A percentile compares a stretch with the other conserved stretches of the same genome.
Conservation (phyloP, 2,888 invertebrate species). For the Ornithoptera priamus region DNA sequence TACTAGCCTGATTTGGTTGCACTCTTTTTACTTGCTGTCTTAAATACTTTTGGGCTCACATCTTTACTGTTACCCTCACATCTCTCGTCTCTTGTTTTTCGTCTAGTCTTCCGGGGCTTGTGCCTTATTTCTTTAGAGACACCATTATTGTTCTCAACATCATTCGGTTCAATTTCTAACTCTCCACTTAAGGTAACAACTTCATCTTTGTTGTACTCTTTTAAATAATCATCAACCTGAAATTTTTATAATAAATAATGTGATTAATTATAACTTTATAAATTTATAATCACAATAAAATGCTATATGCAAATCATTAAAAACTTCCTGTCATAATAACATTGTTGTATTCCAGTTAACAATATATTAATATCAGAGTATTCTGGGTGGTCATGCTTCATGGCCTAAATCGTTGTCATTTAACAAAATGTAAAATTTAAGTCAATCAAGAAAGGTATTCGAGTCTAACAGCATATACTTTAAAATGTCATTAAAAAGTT, state of each 20-base stretch:
- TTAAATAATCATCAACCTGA: conserved; percentile 74
- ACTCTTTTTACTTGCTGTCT: conserved; percentile 56
- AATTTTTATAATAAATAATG: conserved; percentile 28
- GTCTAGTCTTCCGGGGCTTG: conserved; percentile 66
- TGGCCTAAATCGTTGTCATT: no score
- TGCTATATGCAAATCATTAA: no score
- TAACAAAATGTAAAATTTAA: no score
- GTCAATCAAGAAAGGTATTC: no score
- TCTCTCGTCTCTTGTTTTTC: conserved; percentile 68
- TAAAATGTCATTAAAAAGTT: no score
- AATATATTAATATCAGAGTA: no score
- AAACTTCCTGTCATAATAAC: no score
- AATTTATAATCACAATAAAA: neutral
- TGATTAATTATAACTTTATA: neutral
- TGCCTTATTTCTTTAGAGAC: conserved; percentile 61
- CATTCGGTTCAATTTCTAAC: conserved; percentile 73
- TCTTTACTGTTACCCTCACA: conserved; percentile 65
- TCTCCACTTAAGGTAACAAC: conserved; percentile 74
- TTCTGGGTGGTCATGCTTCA: no score
- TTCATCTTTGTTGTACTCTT: conserved; percentile 76
- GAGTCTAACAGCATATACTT: neutral
- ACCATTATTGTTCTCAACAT: conserved; percentile 72
- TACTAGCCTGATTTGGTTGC: conserved; percentile 56
- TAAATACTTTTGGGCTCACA: conserved; percentile 75
- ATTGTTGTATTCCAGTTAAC: no score